Evolutionary conservation across 2,888 invertebrate species (phyloP), one percentile per base, ranked within the genome.

Genomic region (Xiphydria camelus): DNA sequence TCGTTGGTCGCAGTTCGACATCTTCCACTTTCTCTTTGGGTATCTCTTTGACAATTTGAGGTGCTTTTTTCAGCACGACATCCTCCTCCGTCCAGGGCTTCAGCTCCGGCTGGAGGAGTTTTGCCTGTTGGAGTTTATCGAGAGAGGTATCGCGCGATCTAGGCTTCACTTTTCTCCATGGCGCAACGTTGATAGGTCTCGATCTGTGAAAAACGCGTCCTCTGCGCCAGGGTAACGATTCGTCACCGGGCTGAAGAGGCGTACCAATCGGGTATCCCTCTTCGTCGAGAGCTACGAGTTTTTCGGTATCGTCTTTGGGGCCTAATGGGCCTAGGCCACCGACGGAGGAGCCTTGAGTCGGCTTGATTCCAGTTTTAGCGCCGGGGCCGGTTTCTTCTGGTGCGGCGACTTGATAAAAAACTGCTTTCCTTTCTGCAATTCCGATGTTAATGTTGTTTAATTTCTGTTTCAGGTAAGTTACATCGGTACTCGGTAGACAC

Each of bases 221-320:
- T 47, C 60, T 66, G 55, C 82, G 72, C 82, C 83, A 83, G 14
- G 81, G 80, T 53, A 82, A 60, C 20, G 77, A 75, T 66, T 82
- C 81, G 64, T 83, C 82, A 19, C 72, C 72, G 3, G 70, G 61
- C 50, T 64, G 68, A 40, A 73, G 54, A 6, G 62, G 58, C 31
- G 55, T 60, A 25, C 80, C 81, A 50, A 73, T 53, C 9, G 80
- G 79, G 50, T 79, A 53, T 54, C 78, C 78, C 53, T 76, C 76
- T 46, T 73, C 75, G 49, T 80, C 79, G 26, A 67, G 49, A 2
- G 54, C 41, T 32, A 56, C 36, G 15, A 49, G 41, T 55, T 49
- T 59, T 52, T 58, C 51, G 50, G 55, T 56, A 53, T 59, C 59
- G 49, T 57, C 60, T 45, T 49, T 45, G 56, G 51, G 51, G 40